Percentiles rank a stretch among this genome's conserved stretches.
Conservation (phyloP, 2,888 invertebrate species). For the Cyclophora punctaria region DNA sequence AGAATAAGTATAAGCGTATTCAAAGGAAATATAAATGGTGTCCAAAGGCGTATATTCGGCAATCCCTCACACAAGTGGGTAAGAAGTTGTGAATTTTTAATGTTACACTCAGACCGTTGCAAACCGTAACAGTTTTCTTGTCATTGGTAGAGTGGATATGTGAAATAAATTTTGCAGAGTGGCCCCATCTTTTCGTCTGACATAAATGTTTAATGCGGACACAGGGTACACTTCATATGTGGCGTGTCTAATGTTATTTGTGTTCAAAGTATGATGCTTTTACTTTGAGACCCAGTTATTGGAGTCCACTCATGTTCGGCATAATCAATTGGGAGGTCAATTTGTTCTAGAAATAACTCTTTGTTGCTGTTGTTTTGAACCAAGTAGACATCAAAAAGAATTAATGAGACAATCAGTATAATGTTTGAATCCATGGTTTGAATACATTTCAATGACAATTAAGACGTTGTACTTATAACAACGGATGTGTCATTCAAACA, state of each 20-base stretch:
- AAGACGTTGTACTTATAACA: too few relatives aligned
- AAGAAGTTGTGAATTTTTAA: slow-evolving; percentile 73
- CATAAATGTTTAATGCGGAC: slow-evolving; percentile 71
- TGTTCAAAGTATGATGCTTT: slow-evolving; percentile 49
- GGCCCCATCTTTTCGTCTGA: slow-evolving; percentile 74
- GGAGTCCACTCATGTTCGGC: slow-evolving; percentile 19
- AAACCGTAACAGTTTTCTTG: slow-evolving; percentile 76
- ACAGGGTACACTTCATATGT: slow-evolving; percentile 67
- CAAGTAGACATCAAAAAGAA: too few relatives aligned
- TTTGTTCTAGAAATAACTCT: not conserved
- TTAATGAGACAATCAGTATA: too few relatives aligned
- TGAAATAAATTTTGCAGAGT: slow-evolving; percentile 75
- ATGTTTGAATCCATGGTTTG: too few relatives aligned
- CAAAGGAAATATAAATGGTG: slow-evolving; percentile 74
- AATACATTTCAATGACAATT: too few relatives aligned
- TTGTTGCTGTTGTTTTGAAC: too few relatives aligned
- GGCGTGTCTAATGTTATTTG: slow-evolving; percentile 64
- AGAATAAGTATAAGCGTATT: slow-evolving; percentile 50
- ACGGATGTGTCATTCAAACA: too few relatives aligned
- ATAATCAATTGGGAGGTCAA: slow-evolving; percentile 14
- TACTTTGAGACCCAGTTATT: slow-evolving; percentile 31
- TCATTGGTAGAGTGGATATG: slow-evolving; percentile 73
- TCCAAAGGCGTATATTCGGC: slow-evolving; percentile 71
- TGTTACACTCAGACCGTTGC: slow-evolving; percentile 75
- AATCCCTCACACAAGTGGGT: slow-evolving; percentile 76